These are phyloP conservation scores for Dicerorhinus sumatrensis DNA, from an alignment of 2,113 vertebrate genomes.

Conservation along the genomic window DNA sequence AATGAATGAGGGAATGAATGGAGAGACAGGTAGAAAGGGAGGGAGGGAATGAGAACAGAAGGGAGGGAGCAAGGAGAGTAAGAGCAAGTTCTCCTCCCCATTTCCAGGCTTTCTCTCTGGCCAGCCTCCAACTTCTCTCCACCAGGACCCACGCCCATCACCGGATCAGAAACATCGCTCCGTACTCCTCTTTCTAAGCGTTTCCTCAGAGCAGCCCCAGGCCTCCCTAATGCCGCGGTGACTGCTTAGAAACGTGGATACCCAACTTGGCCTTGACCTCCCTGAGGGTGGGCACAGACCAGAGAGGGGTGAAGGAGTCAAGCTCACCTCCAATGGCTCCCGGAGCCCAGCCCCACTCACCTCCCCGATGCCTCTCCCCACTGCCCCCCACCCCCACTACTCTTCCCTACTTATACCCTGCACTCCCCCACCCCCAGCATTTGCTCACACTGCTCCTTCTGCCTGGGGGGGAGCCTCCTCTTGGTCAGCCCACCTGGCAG, in stretches of 20 bases:
- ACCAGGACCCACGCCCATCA: fast-evolving
- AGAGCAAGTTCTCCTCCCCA: too few relatives aligned
- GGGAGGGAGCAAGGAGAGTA: neutral
- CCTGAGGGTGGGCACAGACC: neutral
- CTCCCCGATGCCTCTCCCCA: neutral
- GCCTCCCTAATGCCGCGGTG: too few relatives aligned
- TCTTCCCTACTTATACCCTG: neutral
- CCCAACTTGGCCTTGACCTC: neutral
- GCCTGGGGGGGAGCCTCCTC: neutral
- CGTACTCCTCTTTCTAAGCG: neutral
- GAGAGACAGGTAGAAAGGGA: neutral
- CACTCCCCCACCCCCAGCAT: neutral
- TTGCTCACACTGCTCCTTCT: neutral
- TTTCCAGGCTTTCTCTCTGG: neutral
- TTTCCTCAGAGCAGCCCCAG: neutral
- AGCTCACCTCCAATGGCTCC: neutral
- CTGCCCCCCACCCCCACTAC: fast-evolving
- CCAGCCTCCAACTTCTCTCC: neutral
- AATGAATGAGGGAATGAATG: neutral
- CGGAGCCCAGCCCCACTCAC: neutral
- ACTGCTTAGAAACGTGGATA: neutral
- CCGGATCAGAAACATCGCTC: neutral
- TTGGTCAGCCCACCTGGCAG: neutral
- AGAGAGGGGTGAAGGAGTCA: neutral
- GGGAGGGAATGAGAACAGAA: neutral